A percentile compares a stretch with the other conserved stretches of the same genome.
Conservation (phyloP, 1,140 invertebrate species). For the Cardiocondyla obscurior region DNA sequence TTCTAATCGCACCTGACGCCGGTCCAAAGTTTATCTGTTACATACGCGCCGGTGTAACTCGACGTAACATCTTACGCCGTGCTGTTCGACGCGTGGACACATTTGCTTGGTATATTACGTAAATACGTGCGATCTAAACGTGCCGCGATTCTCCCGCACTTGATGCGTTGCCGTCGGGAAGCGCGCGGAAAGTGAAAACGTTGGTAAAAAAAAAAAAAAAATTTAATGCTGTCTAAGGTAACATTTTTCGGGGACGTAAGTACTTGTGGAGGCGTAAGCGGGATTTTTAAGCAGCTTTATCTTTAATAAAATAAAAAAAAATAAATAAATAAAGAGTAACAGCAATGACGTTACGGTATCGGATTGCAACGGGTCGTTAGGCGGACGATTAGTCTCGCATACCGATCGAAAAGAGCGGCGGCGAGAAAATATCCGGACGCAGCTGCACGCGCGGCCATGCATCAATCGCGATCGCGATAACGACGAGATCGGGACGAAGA, state of each 20-base stretch:
- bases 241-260: not conserved
- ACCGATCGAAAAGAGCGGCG: constrained; percentile 8
- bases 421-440: not conserved
- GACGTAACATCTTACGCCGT: not conserved
- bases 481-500: constrained; percentile 32
- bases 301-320: too few species aligned
- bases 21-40: constrained; percentile 20
- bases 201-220: not conserved
- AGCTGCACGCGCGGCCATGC: not conserved
- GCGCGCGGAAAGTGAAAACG: constrained; percentile 34
- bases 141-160: constrained; percentile 18
- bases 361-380: constrained; percentile 31
- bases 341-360: constrained; percentile 7
- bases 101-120: constrained; percentile 16
- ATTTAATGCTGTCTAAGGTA: too few species aligned
- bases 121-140: not conserved
- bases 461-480: constrained; percentile 20
- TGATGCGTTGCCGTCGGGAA: not conserved
- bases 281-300: too few species aligned
- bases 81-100: not conserved
- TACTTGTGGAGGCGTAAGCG: too few species aligned
- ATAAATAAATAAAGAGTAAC: too few species aligned
- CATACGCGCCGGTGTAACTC: not conserved
- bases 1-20: too few species aligned
- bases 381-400: constrained; percentile 24